Evolutionary conservation across 1,140 invertebrate species (phyloP).

Genomic region (Belonocnema kinseyi): DNA sequence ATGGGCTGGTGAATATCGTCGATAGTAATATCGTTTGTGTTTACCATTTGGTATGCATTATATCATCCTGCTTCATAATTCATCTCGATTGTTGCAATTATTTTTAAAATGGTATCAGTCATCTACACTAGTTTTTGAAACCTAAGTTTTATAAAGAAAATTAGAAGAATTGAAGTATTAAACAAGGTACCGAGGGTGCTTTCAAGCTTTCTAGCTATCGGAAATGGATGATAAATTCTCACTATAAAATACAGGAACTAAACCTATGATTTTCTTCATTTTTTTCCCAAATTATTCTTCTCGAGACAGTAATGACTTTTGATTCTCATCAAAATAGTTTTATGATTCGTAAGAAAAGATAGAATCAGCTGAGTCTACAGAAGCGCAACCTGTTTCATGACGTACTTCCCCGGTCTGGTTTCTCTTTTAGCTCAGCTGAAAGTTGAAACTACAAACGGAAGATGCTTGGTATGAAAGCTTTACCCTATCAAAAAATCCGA

Average conservation of each 20-base stretch:
- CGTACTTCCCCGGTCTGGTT: background rate
- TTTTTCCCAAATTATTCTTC: background rate
- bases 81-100: background rate
- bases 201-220: background rate
- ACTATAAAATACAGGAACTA: background rate
- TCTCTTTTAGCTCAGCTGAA: background rate
- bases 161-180: background rate
- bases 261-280: background rate
- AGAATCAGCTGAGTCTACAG: background rate
- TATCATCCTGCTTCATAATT: background rate
- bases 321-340: constrained; percentile 10
- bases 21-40: background rate
- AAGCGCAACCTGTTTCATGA: background rate
- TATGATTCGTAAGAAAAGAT: background rate
- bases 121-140: background rate
- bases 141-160: background rate
- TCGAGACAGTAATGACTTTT: background rate
- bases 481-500: too few species aligned
- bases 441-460: constrained; percentile 4
- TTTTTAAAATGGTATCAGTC: background rate
- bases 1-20: background rate
- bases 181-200: background rate
- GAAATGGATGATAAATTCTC: background rate
- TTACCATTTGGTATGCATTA: background rate
- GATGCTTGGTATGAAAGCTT: constrained; percentile 8